These are phyloP conservation scores for Seriola dumerili DNA, from an alignment of 2,113 vertebrate species.

Conservation along the genomic window DNA sequence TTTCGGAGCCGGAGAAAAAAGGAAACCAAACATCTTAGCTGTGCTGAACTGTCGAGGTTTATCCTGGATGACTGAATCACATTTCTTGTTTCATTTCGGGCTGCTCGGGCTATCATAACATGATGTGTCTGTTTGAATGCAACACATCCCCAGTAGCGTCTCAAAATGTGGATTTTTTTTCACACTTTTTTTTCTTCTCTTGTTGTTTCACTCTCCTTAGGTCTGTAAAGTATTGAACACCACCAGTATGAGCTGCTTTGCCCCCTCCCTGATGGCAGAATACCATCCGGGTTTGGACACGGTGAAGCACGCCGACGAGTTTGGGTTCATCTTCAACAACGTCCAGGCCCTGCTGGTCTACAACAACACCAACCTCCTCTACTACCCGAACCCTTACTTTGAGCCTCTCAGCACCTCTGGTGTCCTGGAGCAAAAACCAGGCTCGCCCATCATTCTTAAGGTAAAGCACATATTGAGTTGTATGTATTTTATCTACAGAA, in stretches of 20 bases:
- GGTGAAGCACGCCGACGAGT: conserved; percentile 93
- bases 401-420: conserved; percentile 92
- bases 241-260: conserved; percentile 92
- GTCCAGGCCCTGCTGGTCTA: conserved; percentile 94
- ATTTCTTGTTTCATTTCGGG: conserved; percentile 44
- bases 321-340: conserved; percentile 98
- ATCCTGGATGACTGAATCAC: conserved; percentile 27
- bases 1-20: conserved; percentile 19
- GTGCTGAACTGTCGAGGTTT: background rate
- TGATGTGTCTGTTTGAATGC: conserved; percentile 29
- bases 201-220: conserved; percentile 69
- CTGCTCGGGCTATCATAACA: conserved; percentile 2
- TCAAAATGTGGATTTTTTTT: conserved; percentile 17
- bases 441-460: conserved; percentile 98
- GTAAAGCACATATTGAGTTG: conserved; percentile 74
- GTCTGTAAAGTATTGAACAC: conserved; percentile 93
- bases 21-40: background rate
- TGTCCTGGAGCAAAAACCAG: conserved; percentile 95
- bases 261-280: conserved; percentile 89
- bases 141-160: conserved; percentile 6
- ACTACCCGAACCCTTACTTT: conserved; percentile 96
- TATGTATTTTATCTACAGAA: background rate
- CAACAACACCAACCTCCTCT: conserved; percentile 97
- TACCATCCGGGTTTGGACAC: conserved; percentile 90
- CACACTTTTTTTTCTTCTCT: background rate